Conservation (phyloP, 2,797 vertebrate genomes). For the Astyanax mexicanus region DNA sequence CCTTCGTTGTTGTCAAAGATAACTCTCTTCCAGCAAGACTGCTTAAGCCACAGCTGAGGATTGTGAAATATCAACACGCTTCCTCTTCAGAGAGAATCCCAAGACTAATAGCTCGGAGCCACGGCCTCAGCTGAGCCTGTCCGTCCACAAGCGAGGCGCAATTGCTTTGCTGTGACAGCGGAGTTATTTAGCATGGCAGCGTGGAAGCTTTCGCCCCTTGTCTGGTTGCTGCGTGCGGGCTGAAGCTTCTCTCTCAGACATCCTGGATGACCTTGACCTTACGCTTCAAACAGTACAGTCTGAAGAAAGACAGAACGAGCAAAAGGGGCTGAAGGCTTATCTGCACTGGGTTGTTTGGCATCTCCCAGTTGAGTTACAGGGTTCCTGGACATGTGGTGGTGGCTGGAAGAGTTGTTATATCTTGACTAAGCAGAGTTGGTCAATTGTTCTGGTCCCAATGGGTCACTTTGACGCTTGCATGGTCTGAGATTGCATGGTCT, state of each 20-base stretch:
- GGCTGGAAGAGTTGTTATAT: too few species aligned
- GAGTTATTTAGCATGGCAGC: slow-evolving; percentile 47
- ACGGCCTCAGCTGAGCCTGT: slow-evolving; percentile 48
- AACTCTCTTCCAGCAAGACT: slow-evolving; percentile 40
- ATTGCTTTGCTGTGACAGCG: slow-evolving; percentile 35
- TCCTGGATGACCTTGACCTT: slow-evolving; percentile 40
- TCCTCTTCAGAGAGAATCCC: slow-evolving; percentile 41
- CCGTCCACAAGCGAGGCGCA: slow-evolving; percentile 31
- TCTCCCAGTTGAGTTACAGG: too few species aligned
- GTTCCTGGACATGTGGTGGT: too few species aligned
- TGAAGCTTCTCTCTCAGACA: slow-evolving; percentile 29
- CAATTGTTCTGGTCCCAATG: too few species aligned
- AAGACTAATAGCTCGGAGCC: slow-evolving; percentile 50
- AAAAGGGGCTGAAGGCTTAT: too few species aligned
- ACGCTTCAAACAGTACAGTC: slow-evolving; percentile 22
- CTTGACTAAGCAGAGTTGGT: too few species aligned
- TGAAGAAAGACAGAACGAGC: too few species aligned
- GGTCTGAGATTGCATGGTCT: too few species aligned
- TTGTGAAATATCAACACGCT: slow-evolving; percentile 46
- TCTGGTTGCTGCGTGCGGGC: slow-evolving; percentile 17
- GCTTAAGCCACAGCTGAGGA: slow-evolving; percentile 36
- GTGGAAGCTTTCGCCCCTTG: slow-evolving; percentile 40
- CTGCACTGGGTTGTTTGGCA: too few species aligned
- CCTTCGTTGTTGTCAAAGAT: slow-evolving; percentile 33
- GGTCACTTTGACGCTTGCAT: too few species aligned